Evolutionary conservation across 1,140 invertebrate genomes (phyloP), one percentile per base, ranked within the genome.

Genomic region (Sycophaga agraensis): DNA sequence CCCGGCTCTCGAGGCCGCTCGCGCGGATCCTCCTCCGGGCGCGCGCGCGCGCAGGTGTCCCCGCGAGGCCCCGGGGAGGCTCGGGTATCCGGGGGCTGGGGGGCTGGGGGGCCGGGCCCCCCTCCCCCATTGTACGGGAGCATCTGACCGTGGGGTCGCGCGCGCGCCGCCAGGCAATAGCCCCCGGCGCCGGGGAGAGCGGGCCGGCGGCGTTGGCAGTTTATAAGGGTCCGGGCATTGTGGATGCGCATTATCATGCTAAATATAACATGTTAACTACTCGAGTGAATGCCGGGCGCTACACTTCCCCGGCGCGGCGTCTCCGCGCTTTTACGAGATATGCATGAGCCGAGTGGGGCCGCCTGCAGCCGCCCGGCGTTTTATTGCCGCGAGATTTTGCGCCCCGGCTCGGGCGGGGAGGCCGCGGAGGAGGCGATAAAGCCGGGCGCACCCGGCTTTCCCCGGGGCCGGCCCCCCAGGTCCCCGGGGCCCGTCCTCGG

Each of bases 181-280:
- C 28, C 28, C 11, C 11, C 28, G 28, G 48, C 31, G 12, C 31
- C 17, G 1, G 31, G 28, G 31, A 19, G 31, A 50, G 40, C 28
- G 51, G 31, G 58, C 4, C 28, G 28, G 35, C 54, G 37, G 76
- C 77, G 74, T 75, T 81, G 77, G 77, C 78, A 81, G 76, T 79
- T 79, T 79, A 79, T 79, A 79, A 78, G 79, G 79, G 79, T 78
- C 70, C 68, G 66, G 53, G 71, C 67, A 73, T 80, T 80, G 77
- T 81, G 69, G 69, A 74, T 75, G 55, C 69, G 73, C 67, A 77
- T 81, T 81, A 80, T 80, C 77, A 80, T 81, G 78, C 79, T 80
- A 81, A 81, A 80, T 80, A 79, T 80, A 80, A 81, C 79, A 81
- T 80, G 78, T 81, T 81, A 81, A 81, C 78, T 81, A 81, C 77